Evolutionary conservation across 92 coral and sea anemone genomes (phyloP), one percentile per base, ranked within the genome.

Genomic region (Virgularia gustaviana): DNA sequence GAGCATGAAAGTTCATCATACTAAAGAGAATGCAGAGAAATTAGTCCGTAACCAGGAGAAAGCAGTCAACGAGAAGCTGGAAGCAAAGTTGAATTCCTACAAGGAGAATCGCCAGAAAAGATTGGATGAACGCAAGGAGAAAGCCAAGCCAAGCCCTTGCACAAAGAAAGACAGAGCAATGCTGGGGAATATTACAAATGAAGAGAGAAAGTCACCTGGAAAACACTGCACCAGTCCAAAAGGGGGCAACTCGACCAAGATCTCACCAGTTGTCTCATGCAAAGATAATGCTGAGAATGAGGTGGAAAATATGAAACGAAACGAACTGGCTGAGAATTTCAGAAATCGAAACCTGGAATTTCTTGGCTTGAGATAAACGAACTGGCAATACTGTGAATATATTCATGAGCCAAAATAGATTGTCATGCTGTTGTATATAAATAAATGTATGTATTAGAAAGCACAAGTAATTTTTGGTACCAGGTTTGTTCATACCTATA

Each of bases 181-280:
- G 51, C 47, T 66, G 57, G 38, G 29, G 24, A 58, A 66, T 37
- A 66, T 66, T 43, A 66, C 73, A 3, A 66, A 66, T 25, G 73
- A 66, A 1, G 32, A n/a, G 13, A 9, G 27, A 31, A 25, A 33
- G 36, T 33, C 1, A 18, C 53, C 19, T 20, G 4, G 8, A n/a
- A 0, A 2, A 18, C 53, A 36, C 2, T n/a, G 53, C 11, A 12
- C 32, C 55, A 47, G 55, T 15, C 55, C 55, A 47, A 15, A 52
- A 52, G 58, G 5, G 13, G 6, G 13, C 58, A 47, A 4, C n/a
- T 47, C 55, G 5, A 47, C 58, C 55, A 47, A 15, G 55, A 47
- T 15, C 6, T 4, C 55, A 15, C n/a, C 5, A 47, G 22, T 19
- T 47, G 58, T 22, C 30, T 22, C 10, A 9, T 7, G 13, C 33